phyloP scores from a whole-genome alignment of 2,113 vertebrate genomes.

The Brachypteracias leptosomus region DNA sequence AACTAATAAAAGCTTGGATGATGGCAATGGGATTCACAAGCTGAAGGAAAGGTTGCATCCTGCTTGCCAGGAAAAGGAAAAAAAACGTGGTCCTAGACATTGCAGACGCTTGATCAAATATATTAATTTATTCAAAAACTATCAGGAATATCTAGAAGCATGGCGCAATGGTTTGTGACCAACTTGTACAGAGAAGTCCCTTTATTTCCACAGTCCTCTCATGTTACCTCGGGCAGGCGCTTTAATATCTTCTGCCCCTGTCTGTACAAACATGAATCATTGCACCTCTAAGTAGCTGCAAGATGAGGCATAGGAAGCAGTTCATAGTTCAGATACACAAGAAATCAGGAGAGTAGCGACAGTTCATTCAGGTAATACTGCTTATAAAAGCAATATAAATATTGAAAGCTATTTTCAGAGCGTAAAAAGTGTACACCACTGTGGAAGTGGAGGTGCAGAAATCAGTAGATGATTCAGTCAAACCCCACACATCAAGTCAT shows the following conservation, averaged over 20 bases:
- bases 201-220: not conserved
- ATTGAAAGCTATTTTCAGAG: not conserved
- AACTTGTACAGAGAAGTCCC: not conserved
- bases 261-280: not conserved
- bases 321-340: not conserved
- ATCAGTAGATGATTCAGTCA: not conserved
- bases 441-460: not conserved
- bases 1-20: not conserved
- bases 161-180: not conserved
- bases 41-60: not conserved
- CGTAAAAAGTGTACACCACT: rapidly evolving
- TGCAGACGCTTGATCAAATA: not conserved
- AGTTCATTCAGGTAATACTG: not conserved
- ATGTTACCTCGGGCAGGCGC: not conserved
- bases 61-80: not conserved
- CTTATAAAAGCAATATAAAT: not conserved
- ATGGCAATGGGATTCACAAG: not conserved
- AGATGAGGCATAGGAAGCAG: not conserved
- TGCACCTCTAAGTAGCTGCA: not conserved
- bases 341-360: not conserved
- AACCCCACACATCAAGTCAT: not conserved
- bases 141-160: not conserved
- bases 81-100: not conserved
- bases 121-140: not conserved
- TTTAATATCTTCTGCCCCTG: not conserved